These are phyloP conservation scores for Scaptodrosophila lebanonensis DNA, from an alignment of 1,140 invertebrate genomes.

Conservation along the genomic window DNA sequence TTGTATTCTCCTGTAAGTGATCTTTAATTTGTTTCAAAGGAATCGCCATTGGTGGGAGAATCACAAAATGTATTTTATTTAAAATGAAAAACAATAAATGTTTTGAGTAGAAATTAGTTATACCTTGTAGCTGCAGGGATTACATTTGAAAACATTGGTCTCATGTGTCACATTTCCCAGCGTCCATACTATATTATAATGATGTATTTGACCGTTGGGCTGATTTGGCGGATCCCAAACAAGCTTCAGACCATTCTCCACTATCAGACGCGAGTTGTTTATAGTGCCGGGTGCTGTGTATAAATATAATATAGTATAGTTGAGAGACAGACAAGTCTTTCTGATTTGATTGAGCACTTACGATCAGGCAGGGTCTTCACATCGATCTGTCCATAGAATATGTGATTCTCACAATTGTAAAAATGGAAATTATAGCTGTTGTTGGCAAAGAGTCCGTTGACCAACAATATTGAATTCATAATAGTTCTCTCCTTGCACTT, in stretches of 20 bases:
- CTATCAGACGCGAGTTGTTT: constrained; percentile 47
- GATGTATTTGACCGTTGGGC: constrained; percentile 63
- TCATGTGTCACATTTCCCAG: constrained; percentile 68
- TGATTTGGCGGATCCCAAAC: constrained; percentile 65
- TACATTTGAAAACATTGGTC: constrained; percentile 57
- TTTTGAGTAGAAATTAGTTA: too few species aligned
- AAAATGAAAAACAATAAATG: neutral
- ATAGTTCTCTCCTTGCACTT: constrained; percentile 59
- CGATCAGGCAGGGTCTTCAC: constrained; percentile 66
- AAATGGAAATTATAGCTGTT: constrained; percentile 60
- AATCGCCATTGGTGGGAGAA: too few species aligned
- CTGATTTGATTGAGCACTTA: too few species aligned
- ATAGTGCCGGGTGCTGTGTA: constrained; percentile 70
- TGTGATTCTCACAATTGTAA: constrained; percentile 59
- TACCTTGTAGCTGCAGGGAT: constrained; percentile 55
- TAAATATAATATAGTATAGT: too few species aligned
- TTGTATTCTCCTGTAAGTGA: too few species aligned
- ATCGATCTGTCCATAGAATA: constrained; percentile 69
- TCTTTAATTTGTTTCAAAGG: too few species aligned
- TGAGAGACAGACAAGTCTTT: too few species aligned
- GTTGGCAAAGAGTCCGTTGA: constrained; percentile 51
- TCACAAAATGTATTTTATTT: neutral
- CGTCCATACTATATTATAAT: constrained; percentile 71
- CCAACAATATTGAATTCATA: constrained; percentile 55
- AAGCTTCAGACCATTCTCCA: constrained; percentile 62